Base-by-base conservation (phyloP, 2,888 invertebrate species). In the Athalia rosae region DNA sequence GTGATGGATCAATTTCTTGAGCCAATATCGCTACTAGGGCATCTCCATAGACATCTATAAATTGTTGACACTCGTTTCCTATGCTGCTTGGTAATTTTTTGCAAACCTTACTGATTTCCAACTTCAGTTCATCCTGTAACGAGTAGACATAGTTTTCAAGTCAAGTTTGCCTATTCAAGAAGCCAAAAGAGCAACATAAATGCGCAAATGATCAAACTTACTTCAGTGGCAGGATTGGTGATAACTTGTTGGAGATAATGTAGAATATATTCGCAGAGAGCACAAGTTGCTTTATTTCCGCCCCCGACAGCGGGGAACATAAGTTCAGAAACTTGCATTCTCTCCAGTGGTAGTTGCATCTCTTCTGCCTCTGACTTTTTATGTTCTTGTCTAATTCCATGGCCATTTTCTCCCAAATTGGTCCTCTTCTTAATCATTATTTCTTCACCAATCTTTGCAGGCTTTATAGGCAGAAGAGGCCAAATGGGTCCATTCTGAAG, bases 191-290 rank as follows among this genome's bases (percentile, higher is more conserved):
- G 13, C 47, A 50, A 53, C 28, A 28, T 28, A 28, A 1, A 28
- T 28, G 28, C 28, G 28, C 28, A 28, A 28, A 28, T 41, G 78
- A 78, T 67, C 66, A 6, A 63, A 78, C 81, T 80, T 89, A 94
- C 95, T 91, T 95, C 95, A 8, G 92, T 94, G 53, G 89, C 89
- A 1, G 94, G 93, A 80, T 93, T 92, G 76, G 95, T 94, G 81
- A 96, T 91, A 15, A 93, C 92, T 73, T 94, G 92, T 87, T 97
- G 97, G 64, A 97, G 84, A 80, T 94, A 95, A 86, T 96, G 96
- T 83, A 97, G 89, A 89, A 96, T 91, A 90, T 96, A 96, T 90
- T 97, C 94, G 87, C 97, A 97, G 87, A 97, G 92, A 47, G 94
- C 93, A 89, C 97, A 97, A 0, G 91, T 87, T 80, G 93, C 87